phyloP scores from a whole-genome alignment of 2,113 vertebrate species.

The Rhabdomys dilectus region DNA sequence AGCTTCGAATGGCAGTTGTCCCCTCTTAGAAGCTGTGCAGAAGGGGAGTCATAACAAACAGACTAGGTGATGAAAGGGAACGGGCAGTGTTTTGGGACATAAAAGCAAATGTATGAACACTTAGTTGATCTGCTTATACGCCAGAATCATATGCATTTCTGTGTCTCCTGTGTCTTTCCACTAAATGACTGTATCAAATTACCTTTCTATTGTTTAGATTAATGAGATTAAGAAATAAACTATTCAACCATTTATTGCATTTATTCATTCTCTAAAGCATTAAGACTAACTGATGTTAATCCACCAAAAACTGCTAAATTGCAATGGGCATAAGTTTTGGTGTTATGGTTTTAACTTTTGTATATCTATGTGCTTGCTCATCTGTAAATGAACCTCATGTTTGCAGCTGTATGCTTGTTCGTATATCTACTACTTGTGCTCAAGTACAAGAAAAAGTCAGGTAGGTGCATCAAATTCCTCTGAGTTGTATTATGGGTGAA shows the following conservation, averaged over 20 bases:
- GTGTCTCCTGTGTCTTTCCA: not conserved
- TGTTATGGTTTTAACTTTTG: not conserved
- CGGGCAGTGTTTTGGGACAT: not conserved
- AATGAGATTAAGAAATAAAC: not conserved
- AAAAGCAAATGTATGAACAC: not conserved
- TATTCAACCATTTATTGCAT: not conserved
- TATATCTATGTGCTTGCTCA: fast-evolving
- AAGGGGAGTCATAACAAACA: slow-evolving; percentile 1
- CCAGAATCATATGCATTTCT: not conserved
- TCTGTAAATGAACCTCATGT: no score
- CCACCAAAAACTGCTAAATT: not conserved
- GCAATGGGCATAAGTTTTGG: not conserved
- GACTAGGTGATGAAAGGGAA: not conserved
- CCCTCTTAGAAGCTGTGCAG: not conserved
- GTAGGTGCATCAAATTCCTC: not conserved
- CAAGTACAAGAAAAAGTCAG: not conserved
- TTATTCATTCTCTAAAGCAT: not conserved
- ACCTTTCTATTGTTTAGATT: not conserved
- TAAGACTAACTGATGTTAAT: not conserved
- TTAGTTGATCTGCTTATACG: not conserved
- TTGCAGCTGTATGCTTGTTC: no score
- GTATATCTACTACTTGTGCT: fast-evolving
- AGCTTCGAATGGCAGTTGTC: not conserved
- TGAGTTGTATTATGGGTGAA: not conserved
- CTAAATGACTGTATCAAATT: not conserved